phyloP scores from a whole-genome alignment of 2,113 vertebrate species.

The Prionailurus viverrinus region DNA sequence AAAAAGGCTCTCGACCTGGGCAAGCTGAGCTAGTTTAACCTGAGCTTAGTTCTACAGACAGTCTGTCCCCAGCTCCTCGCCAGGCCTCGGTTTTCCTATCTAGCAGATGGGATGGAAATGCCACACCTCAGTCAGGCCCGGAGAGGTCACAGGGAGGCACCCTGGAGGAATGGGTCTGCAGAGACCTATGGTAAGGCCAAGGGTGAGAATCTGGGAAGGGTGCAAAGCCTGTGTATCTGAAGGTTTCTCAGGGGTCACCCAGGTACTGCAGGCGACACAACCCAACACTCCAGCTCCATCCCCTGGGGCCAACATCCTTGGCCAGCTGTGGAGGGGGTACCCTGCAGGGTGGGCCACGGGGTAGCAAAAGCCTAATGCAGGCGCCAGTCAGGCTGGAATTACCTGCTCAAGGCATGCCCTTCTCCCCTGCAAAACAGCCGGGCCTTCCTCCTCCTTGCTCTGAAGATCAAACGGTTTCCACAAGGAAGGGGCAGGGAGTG shows the following conservation, averaged over 20 bases:
- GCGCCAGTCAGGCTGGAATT: not conserved
- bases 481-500: not conserved
- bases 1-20: not conserved
- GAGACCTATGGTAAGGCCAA: not conserved
- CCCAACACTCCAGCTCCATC: not conserved
- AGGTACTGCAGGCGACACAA: not conserved
- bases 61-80: not conserved
- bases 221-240: not conserved
- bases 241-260: not conserved
- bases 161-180: not conserved
- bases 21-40: too few species aligned
- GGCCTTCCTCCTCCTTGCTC: not conserved
- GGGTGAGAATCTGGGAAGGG: not conserved
- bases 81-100: not conserved
- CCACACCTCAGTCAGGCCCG: not conserved
- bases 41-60: not conserved
- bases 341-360: not conserved
- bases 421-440: not conserved
- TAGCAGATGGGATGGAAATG: not conserved
- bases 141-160: not conserved
- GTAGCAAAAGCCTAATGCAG: not conserved
- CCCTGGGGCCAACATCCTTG: not conserved
- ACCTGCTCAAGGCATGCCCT: not conserved
- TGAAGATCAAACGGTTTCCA: constrained; percentile 55
- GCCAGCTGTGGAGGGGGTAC: not conserved